Base-by-base conservation (phyloP, 2,888 invertebrate species). In the Lordiphosa andalusiaca region DNA sequence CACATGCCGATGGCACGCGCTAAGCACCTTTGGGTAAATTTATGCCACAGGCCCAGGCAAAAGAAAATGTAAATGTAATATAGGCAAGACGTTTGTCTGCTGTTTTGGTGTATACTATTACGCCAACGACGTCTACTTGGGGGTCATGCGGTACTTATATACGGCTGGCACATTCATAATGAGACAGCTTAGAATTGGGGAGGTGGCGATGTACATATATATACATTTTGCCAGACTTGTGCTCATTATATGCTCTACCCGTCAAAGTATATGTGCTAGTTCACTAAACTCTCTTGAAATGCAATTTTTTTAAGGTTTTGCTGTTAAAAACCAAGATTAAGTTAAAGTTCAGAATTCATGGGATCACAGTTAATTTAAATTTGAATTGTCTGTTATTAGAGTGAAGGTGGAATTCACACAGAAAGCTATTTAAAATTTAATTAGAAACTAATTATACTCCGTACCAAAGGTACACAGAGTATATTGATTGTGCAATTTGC, bases 1-100 rank as follows among this genome's bases (percentile, higher is more conserved):
- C 61, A 51, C 57, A 71, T 57, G 72, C 56, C 68, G 70, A 53
- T 56, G 77, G 59, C 77, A 67, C 66, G 59, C 72, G 62, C 53
- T 58, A 50, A 37, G 48, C 42, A 39, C 39, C 19, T 23, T 36
- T 25, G 38, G 33, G 19, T 42, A 36, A 58, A 66, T 56, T 56
- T 54, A 67, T 65, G 50, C 59, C 55, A 25, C 10, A 21, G n/a
- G 12, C 9, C 9, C 9, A 30, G 33, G 36, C 37, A 42, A 53
- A 25, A 53, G 41, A 9, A 49, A 55, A 75, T 80, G 76, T 55
- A 68, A 78, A 78, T 74, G 56, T 61, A 56, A 69, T 30, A 51
- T 62, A 67, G 58, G 51, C 64, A 63, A 63, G 25, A 37, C 50
- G 51, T 50, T 55, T 46, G 30, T 30, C 9, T 53, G 58, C 54